These are phyloP conservation scores for Tenthredo mesomela DNA, from an alignment of 2,888 invertebrate species.

Conservation along the genomic window DNA sequence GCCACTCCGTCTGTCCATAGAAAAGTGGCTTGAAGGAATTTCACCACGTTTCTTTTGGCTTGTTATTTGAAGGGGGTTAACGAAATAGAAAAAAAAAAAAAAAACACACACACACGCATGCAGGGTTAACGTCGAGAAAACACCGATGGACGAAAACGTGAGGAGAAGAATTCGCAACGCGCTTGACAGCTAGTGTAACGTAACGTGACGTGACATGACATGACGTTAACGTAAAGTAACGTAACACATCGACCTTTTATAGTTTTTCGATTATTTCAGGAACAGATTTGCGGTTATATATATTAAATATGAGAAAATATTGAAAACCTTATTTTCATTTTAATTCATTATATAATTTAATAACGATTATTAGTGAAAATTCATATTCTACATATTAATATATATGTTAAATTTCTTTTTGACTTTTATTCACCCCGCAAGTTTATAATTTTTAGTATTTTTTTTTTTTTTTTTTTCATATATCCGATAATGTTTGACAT, in stretches of 20 bases:
- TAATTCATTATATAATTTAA: too few relatives aligned
- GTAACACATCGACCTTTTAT: too few relatives aligned
- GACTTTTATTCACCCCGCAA: neutral
- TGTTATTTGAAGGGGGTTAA: neutral
- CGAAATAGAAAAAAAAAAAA: neutral
- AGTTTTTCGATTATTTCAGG: too few relatives aligned
- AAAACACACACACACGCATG: too few relatives aligned
- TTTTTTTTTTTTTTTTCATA: neutral
- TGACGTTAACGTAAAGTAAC: neutral
- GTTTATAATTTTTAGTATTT: neutral
- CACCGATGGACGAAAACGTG: neutral
- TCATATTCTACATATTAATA: too few relatives aligned
- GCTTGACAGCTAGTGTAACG: neutral
- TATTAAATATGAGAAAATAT: too few relatives aligned
- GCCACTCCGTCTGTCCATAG: constrained; percentile 2
- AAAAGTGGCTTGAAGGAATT: neutral
- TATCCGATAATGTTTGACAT: neutral
- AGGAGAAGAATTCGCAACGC: neutral
- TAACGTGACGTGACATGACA: neutral
- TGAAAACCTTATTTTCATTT: too few relatives aligned
- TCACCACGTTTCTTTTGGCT: neutral
- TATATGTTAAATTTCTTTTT: neutral
- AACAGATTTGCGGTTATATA: too few relatives aligned
- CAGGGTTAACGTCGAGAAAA: neutral
- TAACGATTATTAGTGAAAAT: too few relatives aligned